phyloP scores from a whole-genome alignment of 2,113 vertebrate genomes.

The Tetraodon nigroviridis region DNA sequence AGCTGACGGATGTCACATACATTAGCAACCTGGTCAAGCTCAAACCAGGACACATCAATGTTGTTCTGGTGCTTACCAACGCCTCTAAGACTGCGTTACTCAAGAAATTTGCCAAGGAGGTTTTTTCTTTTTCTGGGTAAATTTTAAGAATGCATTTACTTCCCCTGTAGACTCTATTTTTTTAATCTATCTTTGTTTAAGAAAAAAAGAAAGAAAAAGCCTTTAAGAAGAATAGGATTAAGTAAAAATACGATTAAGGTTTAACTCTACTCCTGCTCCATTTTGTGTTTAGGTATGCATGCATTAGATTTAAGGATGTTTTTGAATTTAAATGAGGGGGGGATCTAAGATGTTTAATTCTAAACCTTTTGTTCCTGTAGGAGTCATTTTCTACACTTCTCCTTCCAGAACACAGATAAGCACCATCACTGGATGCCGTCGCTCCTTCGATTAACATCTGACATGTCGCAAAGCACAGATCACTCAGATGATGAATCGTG shows the following conservation, averaged over 20 bases:
- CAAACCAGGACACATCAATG: slow-evolving; percentile 88
- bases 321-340: no score
- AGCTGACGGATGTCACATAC: slow-evolving; percentile 90
- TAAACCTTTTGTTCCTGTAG: slow-evolving; percentile 51
- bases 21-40: slow-evolving; percentile 89
- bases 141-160: not conserved
- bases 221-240: not conserved
- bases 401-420: slow-evolving; percentile 92
- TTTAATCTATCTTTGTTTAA: not conserved
- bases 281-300: not conserved
- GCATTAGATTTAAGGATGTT: not conserved
- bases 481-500: slow-evolving; percentile 77
- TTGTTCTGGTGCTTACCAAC: slow-evolving; percentile 86
- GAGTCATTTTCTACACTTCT: slow-evolving; percentile 89
- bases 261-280: not conserved
- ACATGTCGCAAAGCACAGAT: slow-evolving; percentile 53
- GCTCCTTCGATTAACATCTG: slow-evolving; percentile 78
- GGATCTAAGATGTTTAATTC: no score
- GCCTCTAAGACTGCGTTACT: slow-evolving; percentile 85
- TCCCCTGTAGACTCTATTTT: not conserved
- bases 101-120: slow-evolving; percentile 88
- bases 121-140: slow-evolving; percentile 90
- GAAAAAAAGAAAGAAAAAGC: not conserved
- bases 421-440: slow-evolving; percentile 86
- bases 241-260: not conserved